These are phyloP conservation scores for Thalassaphorura encarpata DNA, from an alignment of 1,140 invertebrate genomes.

Conservation along the genomic window DNA sequence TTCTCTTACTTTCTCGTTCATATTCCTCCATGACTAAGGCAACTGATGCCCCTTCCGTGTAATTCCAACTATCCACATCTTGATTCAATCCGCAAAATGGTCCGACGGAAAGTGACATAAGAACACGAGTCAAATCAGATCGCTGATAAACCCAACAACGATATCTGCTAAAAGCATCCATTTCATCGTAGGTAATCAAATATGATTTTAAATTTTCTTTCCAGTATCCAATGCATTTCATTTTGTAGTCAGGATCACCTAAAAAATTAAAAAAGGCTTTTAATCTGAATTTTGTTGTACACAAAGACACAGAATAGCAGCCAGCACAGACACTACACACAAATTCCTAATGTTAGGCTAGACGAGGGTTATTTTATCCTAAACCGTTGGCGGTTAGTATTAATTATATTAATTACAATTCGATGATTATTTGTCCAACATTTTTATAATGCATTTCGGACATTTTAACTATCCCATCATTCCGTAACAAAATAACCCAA, in stretches of 20 bases:
- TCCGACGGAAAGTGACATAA: slow-evolving; percentile 83
- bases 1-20: slow-evolving; percentile 67
- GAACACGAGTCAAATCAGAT: slow-evolving; percentile 77
- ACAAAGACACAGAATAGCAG: too few relatives aligned
- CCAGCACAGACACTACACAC: too few relatives aligned
- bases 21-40: slow-evolving; percentile 82
- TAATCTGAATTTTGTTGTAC: neutral
- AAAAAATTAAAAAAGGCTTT: slow-evolving; percentile 27
- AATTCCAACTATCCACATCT: slow-evolving; percentile 76
- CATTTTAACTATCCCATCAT: too few relatives aligned
- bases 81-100: slow-evolving; percentile 84
- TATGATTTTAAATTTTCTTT: slow-evolving; percentile 97
- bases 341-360: too few relatives aligned
- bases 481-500: too few relatives aligned
- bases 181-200: slow-evolving; percentile 89
- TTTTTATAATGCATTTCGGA: too few relatives aligned
- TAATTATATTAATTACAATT: too few relatives aligned
- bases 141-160: slow-evolving; percentile 97
- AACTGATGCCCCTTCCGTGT: slow-evolving; percentile 81
- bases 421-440: too few relatives aligned
- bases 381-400: too few relatives aligned
- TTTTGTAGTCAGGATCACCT: slow-evolving; percentile 89
- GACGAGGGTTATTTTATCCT: too few relatives aligned
- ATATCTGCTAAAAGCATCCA: slow-evolving; percentile 91
- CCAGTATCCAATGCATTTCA: slow-evolving; percentile 97